A percentile compares a stretch with the other conserved stretches of the same genome.
Conservation (phyloP, 2,113 vertebrate species). For the Pimephales promelas region DNA sequence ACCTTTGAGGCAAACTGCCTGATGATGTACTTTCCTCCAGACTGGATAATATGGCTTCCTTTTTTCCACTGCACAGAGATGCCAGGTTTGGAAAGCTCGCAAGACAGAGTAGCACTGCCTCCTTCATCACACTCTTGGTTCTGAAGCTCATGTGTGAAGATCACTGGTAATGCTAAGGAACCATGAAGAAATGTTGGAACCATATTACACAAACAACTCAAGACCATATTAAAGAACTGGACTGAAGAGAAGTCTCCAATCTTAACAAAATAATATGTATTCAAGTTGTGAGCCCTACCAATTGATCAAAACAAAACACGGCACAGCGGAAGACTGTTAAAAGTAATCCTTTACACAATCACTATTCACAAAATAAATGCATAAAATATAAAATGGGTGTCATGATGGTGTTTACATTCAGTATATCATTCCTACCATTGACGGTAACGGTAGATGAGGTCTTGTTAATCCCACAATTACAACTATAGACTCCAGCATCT, state of each 20-base stretch:
- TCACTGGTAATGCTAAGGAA: conserved; percentile 65
- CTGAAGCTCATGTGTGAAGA: conserved; percentile 74
- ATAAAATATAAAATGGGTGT: no score
- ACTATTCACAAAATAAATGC: background rate
- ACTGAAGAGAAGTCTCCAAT: background rate
- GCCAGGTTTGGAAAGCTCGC: conserved; percentile 76
- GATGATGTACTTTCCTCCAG: conserved; percentile 72
- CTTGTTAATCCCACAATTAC: conserved; percentile 49
- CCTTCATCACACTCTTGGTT: conserved; percentile 77
- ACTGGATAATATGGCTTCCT: conserved; percentile 69
- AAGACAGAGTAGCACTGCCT: conserved; percentile 70
- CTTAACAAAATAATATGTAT: background rate
- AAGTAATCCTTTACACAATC: background rate
- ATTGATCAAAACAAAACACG: background rate
- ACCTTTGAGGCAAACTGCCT: conserved; percentile 66
- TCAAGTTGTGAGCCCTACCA: background rate
- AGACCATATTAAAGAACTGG: background rate
- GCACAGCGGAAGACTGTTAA: background rate
- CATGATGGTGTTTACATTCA: background rate
- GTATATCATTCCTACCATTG: conserved; percentile 76
- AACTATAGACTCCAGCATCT: conserved; percentile 58
- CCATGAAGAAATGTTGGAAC: conserved; percentile 7
- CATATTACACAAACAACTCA: background rate
- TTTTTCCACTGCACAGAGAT: conserved; percentile 80
- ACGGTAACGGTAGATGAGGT: conserved; percentile 61